Conservation (phyloP, 2,888 invertebrate genomes). For the Leptinotarsa tumamoca region DNA sequence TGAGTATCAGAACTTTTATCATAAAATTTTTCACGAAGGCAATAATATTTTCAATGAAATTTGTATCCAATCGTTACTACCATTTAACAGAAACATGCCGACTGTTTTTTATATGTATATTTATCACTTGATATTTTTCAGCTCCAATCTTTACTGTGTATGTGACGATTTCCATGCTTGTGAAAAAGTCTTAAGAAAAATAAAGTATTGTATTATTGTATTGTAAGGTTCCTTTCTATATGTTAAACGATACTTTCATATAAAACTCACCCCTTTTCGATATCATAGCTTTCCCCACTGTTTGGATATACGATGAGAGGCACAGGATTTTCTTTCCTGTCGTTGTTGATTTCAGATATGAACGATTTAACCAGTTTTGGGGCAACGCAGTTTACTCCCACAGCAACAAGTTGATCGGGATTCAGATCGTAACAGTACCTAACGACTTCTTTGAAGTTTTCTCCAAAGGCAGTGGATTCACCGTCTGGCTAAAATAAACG, state of each 20-base stretch:
- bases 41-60: too few species aligned
- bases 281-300: slow-evolving; percentile 86
- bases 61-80: too few species aligned
- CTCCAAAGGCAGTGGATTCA: slow-evolving; percentile 80
- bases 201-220: too few species aligned
- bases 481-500: slow-evolving; percentile 69
- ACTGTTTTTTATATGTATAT: too few species aligned
- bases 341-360: slow-evolving; percentile 70
- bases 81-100: too few species aligned
- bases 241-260: neutral
- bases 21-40: too few species aligned
- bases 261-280: slow-evolving; percentile 73
- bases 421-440: slow-evolving; percentile 72
- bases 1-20: too few species aligned
- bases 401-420: slow-evolving; percentile 82
- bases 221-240: too few species aligned
- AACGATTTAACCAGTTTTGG: slow-evolving; percentile 75
- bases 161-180: too few species aligned
- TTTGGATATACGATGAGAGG: slow-evolving; percentile 93
- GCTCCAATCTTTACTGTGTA: too few species aligned
- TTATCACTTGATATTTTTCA: too few species aligned
- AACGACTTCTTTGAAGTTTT: slow-evolving; percentile 80
- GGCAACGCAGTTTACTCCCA: slow-evolving; percentile 90
- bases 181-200: too few species aligned
- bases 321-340: slow-evolving; percentile 68